Evolutionary conservation across 2,113 vertebrate species (phyloP).

Genomic region (Tragelaphus imberbis): DNA sequence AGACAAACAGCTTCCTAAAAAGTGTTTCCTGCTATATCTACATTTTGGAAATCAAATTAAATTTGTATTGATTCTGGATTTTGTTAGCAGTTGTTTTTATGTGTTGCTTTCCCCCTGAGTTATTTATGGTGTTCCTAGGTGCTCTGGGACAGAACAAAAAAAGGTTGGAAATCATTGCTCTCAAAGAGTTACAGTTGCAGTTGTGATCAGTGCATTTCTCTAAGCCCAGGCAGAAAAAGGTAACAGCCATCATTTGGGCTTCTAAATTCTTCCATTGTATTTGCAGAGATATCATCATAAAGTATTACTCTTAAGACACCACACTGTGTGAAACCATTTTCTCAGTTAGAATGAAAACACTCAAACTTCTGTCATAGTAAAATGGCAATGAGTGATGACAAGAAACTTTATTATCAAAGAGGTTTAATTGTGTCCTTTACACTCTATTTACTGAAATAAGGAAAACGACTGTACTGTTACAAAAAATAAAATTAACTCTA

Average conservation of each 20-base stretch:
- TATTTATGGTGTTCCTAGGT: neutral
- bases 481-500: neutral
- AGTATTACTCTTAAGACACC: neutral
- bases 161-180: neutral
- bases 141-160: neutral
- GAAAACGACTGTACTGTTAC: neutral
- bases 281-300: neutral
- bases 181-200: neutral
- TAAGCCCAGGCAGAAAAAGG: neutral
- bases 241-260: neutral
- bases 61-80: neutral
- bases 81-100: neutral
- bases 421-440: neutral
- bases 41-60: conserved; percentile 40
- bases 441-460: neutral
- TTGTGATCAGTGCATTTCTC: neutral
- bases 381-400: neutral
- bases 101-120: neutral
- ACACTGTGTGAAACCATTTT: neutral
- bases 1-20: neutral
- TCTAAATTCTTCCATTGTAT: neutral
- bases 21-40: neutral
- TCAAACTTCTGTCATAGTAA: neutral
- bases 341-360: neutral
- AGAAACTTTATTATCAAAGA: neutral